These are phyloP conservation scores for Ctenicera cuprea DNA, from an alignment of 2,888 invertebrate genomes.

Conservation along the genomic window DNA sequence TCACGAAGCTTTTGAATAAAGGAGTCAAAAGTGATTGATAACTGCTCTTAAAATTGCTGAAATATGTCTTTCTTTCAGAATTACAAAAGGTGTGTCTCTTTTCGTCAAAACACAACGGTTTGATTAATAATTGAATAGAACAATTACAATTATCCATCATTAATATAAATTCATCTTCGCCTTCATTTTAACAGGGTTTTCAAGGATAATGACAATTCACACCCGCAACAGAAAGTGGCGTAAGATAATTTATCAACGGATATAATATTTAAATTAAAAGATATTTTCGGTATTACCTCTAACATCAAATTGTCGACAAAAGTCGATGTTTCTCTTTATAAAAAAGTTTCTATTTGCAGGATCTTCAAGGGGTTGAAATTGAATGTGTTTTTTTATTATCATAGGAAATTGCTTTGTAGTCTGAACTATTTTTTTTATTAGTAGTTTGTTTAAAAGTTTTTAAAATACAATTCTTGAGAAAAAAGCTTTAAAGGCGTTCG, in stretches of 20 bases:
- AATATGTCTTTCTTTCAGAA: background rate
- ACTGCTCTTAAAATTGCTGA: slow-evolving; percentile 7
- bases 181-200: slow-evolving; percentile 6
- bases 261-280: slow-evolving; percentile 1
- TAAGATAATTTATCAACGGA: slow-evolving; percentile 5
- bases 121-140: slow-evolving; percentile 19
- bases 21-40: slow-evolving; percentile 15
- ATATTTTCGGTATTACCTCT: background rate
- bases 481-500: background rate
- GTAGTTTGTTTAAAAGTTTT: background rate
- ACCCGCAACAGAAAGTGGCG: background rate
- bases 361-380: too few relatives aligned
- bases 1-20: slow-evolving; percentile 4
- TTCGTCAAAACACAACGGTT: background rate
- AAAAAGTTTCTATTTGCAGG: too few relatives aligned
- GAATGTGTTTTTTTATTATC: too few relatives aligned
- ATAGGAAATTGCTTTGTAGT: too few relatives aligned
- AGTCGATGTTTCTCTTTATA: background rate
- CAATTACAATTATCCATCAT: slow-evolving; percentile 7
- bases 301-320: background rate
- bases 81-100: slow-evolving; percentile 14
- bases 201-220: slow-evolving; percentile 3
- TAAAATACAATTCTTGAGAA: background rate
- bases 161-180: slow-evolving; percentile 20
- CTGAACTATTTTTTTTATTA: background rate